These are phyloP conservation scores for Meandrusa payeni DNA, from an alignment of 2,888 invertebrate genomes.

Conservation along the genomic window DNA sequence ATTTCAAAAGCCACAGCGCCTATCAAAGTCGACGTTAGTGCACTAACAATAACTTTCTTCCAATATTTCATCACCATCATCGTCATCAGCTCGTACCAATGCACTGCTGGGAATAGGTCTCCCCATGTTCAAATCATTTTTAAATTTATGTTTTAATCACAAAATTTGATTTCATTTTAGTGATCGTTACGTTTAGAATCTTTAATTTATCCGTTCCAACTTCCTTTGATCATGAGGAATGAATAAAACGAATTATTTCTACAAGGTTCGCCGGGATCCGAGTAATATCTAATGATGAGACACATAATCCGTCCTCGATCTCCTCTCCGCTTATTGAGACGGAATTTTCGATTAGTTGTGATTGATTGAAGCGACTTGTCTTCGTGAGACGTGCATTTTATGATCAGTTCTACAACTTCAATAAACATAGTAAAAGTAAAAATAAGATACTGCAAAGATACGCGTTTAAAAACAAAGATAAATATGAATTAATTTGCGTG, in stretches of 20 bases:
- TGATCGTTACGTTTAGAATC: conserved; percentile 44
- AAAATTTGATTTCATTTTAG: conserved; percentile 36
- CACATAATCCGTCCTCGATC: conserved; percentile 67
- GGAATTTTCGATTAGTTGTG: conserved; percentile 78
- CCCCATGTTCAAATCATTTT: no score
- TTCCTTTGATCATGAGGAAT: conserved; percentile 44
- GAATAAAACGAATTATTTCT: conserved; percentile 55
- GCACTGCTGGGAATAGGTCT: no score
- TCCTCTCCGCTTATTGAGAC: conserved; percentile 66
- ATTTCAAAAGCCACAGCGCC: no score
- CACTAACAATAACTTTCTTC: no score
- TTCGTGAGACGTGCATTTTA: conserved; percentile 68
- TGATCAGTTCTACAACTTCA: conserved; percentile 67
- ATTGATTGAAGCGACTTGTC: conserved; percentile 75
- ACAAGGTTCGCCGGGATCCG: conserved; percentile 44
- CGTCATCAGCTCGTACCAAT: no score
- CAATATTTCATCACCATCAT: no score
- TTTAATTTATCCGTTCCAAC: conserved; percentile 53
- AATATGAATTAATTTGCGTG: no score
- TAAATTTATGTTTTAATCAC: conserved; percentile 32
- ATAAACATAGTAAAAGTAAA: conserved; percentile 33
- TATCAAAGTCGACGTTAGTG: no score
- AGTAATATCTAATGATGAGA: conserved; percentile 72
- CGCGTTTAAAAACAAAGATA: background rate
- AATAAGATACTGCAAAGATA: conserved; percentile 10